Evolutionary conservation across 2,797 vertebrate species (phyloP).

Genomic region (Hemibagrus guttatus): DNA sequence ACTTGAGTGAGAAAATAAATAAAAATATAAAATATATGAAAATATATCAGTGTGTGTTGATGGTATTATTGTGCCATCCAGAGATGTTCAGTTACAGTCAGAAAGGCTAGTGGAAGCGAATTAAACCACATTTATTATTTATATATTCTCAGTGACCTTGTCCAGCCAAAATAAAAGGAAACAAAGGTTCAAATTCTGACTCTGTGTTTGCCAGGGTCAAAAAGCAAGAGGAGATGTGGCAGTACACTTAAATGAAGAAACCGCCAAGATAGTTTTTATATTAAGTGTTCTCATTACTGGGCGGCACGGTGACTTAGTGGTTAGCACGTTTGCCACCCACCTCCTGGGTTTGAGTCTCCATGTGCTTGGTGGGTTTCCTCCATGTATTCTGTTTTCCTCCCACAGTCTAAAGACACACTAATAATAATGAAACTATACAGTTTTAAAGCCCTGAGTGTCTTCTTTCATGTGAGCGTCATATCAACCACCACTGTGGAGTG

Average conservation of each 20-base stretch:
- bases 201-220: not conserved
- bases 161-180: constrained; percentile 20
- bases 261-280: no score
- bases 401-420: no score
- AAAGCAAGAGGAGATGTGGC: not conserved
- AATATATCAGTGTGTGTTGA: constrained; percentile 14
- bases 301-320: no score
- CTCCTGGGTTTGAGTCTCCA: no score
- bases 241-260: not conserved
- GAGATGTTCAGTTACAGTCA: not conserved
- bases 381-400: no score
- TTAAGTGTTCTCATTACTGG: no score
- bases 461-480: no score
- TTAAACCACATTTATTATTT: constrained; percentile 36
- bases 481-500: no score
- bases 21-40: not conserved
- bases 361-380: no score
- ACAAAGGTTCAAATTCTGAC: not conserved
- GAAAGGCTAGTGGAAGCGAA: constrained; percentile 45
- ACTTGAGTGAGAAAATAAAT: constrained; percentile 24
- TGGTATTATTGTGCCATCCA: constrained; percentile 21
- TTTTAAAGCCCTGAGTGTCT: no score
- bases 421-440: no score
- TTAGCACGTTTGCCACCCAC: no score
- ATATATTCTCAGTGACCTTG: constrained; percentile 1